These are phyloP conservation scores for Sebastes vulpes DNA, from an alignment of 2,797 vertebrate species.

Conservation along the genomic window DNA sequence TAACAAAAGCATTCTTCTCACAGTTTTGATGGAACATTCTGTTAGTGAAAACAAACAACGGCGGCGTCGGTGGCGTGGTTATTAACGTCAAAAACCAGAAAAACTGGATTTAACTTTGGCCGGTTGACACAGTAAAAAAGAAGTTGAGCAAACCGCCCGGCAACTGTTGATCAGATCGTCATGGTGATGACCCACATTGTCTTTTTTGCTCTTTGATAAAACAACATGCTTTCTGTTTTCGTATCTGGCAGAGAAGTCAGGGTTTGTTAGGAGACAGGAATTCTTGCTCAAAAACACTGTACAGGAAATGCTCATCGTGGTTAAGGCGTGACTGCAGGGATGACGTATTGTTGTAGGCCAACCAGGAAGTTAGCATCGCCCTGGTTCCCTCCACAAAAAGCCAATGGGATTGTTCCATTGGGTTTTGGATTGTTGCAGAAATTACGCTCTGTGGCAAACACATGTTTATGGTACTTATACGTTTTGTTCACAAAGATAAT, in stretches of 20 bases:
- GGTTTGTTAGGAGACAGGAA: background rate
- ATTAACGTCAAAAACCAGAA: constrained; percentile 73
- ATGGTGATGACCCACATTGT: background rate
- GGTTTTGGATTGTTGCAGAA: too few species aligned
- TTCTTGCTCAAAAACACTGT: background rate
- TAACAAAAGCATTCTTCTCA: constrained; percentile 67
- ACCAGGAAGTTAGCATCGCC: too few species aligned
- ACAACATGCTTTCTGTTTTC: background rate
- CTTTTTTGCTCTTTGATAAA: constrained; percentile 5
- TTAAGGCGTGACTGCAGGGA: too few species aligned
- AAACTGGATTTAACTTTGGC: constrained; percentile 56
- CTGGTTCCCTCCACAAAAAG: too few species aligned
- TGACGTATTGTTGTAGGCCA: too few species aligned
- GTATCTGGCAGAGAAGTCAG: background rate
- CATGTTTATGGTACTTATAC: too few species aligned
- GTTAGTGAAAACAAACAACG: constrained; percentile 63
- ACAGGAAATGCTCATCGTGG: background rate
- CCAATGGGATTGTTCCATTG: too few species aligned
- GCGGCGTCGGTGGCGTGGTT: background rate
- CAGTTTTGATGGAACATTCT: constrained; percentile 61
- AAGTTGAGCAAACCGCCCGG: background rate
- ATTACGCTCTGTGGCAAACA: too few species aligned
- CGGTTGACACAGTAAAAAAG: constrained; percentile 1
- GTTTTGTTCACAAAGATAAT: too few species aligned
- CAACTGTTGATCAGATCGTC: constrained; percentile 42